A percentile compares a stretch with the other conserved stretches of the same genome.
These are phyloP conservation scores for Pristionchus pacificus DNA, from an alignment of 1,140 invertebrate species.

Conservation along the genomic window DNA sequence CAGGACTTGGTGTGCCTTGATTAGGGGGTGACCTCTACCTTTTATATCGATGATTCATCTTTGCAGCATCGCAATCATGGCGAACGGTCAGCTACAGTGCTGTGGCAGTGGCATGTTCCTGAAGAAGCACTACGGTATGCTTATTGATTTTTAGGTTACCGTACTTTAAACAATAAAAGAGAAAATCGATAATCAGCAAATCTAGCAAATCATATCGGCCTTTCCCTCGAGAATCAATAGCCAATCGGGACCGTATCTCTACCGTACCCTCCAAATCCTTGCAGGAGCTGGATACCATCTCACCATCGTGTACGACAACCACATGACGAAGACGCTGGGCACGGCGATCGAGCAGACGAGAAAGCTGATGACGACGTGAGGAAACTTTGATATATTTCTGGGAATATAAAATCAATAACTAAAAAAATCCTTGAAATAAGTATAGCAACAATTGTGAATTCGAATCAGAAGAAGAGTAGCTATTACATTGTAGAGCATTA, in stretches of 20 bases:
- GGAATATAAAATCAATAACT: conserved; percentile 35
- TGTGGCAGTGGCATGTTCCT: conserved; percentile 68
- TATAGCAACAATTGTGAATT: conserved; percentile 16
- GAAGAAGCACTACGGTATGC: conserved; percentile 62
- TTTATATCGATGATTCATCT: too few relatives aligned
- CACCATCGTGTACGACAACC: conserved; percentile 32
- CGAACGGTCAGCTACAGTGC: conserved; percentile 64
- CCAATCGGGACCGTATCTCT: too few relatives aligned
- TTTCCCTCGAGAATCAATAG: too few relatives aligned
- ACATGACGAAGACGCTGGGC: conserved; percentile 3
- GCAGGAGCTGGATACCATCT: conserved; percentile 57
- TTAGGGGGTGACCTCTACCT: too few relatives aligned
- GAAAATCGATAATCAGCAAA: too few relatives aligned
- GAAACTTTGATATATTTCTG: conserved; percentile 21
- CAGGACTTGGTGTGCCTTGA: too few relatives aligned
- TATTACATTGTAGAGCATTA: too few relatives aligned
- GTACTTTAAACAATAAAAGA: too few relatives aligned
- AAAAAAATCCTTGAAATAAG: too few relatives aligned
- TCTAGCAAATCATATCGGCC: too few relatives aligned
- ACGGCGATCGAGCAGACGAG: neutral
- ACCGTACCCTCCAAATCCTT: too few relatives aligned
- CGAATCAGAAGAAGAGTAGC: conserved; percentile 29
- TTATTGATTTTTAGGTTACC: neutral
- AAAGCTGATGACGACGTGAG: conserved; percentile 11
- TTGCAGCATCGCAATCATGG: conserved; percentile 69